Conservation (phyloP, 2,113 vertebrate species). For the mouse (Mus musculus) region GRCm39 chr1:128815001-128815500, state of each 20-base stretch:
- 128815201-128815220: constrained; percentile 66
- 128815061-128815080: constrained; percentile 21
- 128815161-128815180: constrained; percentile 55
- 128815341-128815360: constrained; percentile 15
- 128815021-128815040: neutral
- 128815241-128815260: constrained; percentile 71
- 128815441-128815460: too few relatives aligned
- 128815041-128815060: neutral
- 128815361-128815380: neutral
- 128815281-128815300: constrained; percentile 58
- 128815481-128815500: neutral
- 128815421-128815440: neutral
- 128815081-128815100: constrained; percentile 66
- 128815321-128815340: neutral
- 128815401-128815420: constrained; percentile 49
- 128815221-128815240: constrained; percentile 58
- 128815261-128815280: constrained; percentile 73
- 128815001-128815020: neutral
- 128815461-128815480: neutral
- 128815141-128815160: constrained; percentile 44
- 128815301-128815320: constrained; percentile 54
- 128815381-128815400: neutral
- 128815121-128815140: neutral
- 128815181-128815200: constrained; percentile 68
- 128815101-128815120: neutral